Evolutionary conservation across 2,113 vertebrate species (phyloP), one percentile per base, ranked within the genome.

Genomic region (Paramisgurnus dabryanus): DNA sequence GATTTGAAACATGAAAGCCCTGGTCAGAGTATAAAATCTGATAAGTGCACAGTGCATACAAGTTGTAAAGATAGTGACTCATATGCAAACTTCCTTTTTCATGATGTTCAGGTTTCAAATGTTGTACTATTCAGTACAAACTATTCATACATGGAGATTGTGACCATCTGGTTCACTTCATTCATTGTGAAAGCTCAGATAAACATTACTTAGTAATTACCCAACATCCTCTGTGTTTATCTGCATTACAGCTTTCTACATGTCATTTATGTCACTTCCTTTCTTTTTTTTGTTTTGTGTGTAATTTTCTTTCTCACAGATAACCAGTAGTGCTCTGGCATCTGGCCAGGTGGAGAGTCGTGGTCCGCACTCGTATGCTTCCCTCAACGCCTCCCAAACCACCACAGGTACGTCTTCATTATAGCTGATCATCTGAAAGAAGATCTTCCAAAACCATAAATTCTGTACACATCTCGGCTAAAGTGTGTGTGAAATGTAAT

Each of bases 251-350:
- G 47, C 27, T 63, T 17, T 45, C 17, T 17, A 57, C 7, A 43
- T 1, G 11, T 27, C 5, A 61, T 17, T 27, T 70, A 27, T 50
- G 18, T 43, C 50, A 58, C 70, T 60, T 55, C 17, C 17, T 3
- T 17, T 78, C 45, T 55, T 61, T 7, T 65, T 69, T 64, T 6
- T 17, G 13, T 57, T 17, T n/a, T 6, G 0, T 53, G 4, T 69
- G 22, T 17, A 13, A 22, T 41, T 63, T 34, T 63, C 22, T 79
- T 55, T 85, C 58, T 57, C 47, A 81, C 82, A 85, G 85, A 87
- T 82, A 82, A 86, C 89, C 90, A 89, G 78, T 49, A 88, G 82
- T 71, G 84, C 90, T 78, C 77, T 90, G 86, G 84, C 81, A 58
- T 80, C 86, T 63, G 87, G 90, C 82, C 89, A 80, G 87, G 76